Conservation (phyloP, 2,113 vertebrate genomes). For the Etheostoma cragini region DNA sequence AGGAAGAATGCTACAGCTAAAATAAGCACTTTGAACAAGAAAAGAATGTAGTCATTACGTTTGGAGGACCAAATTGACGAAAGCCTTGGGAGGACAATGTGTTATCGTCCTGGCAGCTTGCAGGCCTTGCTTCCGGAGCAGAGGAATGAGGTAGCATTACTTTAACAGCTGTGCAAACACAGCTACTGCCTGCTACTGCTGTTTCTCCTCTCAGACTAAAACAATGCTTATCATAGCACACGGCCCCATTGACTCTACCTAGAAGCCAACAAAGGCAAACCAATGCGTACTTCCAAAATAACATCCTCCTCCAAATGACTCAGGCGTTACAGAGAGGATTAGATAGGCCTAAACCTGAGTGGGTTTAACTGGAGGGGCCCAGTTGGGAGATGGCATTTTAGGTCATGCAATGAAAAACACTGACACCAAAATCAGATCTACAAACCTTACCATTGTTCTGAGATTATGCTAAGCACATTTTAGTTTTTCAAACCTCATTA, state of each 20-base stretch:
- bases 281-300: slow-evolving; percentile 63
- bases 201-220: slow-evolving; percentile 45
- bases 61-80: slow-evolving; percentile 29
- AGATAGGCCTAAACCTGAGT: slow-evolving; percentile 12
- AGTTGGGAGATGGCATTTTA: slow-evolving; percentile 7
- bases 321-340: slow-evolving; percentile 30
- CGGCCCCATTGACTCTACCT: slow-evolving; percentile 58
- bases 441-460: slow-evolving; percentile 6
- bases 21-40: not conserved
- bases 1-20: not conserved
- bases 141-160: slow-evolving; percentile 78
- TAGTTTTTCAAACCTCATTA: slow-evolving; percentile 4
- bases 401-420: slow-evolving; percentile 16
- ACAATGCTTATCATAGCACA: slow-evolving; percentile 72
- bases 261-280: slow-evolving; percentile 54
- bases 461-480: not conserved
- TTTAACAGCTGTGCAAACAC: slow-evolving; percentile 83
- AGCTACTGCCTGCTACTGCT: slow-evolving; percentile 77
- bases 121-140: slow-evolving; percentile 42
- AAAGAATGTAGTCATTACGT: slow-evolving; percentile 21
- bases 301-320: slow-evolving; percentile 49
- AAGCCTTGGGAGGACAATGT: slow-evolving; percentile 25
- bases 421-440: slow-evolving; percentile 16
- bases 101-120: slow-evolving; percentile 38
- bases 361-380: slow-evolving; percentile 13